Evolutionary conservation across 2,797 vertebrate genomes (phyloP), one percentile per base, ranked within the genome.

Genomic region (Knipowitschia caucasica): DNA sequence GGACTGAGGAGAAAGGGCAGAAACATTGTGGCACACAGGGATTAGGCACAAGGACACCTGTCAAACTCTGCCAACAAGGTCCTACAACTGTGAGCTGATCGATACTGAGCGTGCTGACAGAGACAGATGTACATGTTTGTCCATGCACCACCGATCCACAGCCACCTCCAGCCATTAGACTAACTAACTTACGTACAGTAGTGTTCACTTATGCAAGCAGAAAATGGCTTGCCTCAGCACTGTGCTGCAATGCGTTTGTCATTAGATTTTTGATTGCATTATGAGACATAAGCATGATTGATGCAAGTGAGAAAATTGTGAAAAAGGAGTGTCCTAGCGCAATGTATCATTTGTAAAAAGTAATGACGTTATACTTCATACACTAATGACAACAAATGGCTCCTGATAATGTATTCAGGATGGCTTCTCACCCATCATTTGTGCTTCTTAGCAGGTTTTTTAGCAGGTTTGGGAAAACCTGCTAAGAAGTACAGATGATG

Each of bases 181-280:
- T 85, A 81, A 82, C 78, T 83, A 73, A 71, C 71, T 82, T 85
- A 81, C 84, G 83, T 77, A 82, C 61, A n/a, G n/a, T n/a, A n/a
- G 42, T 74, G 81, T 78, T 63, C 71, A 83, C 73, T 84, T 75
- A 81, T 81, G 80, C 72, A 71, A 83, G 80, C 79, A 78, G 65
- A 87, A 88, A 89, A 82, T 83, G 64, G 60, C 60, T 59, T 43
- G 69, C 78, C 66, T 89, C 86, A 90, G 85, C 86, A 85, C 64
- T 72, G 73, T 75, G 72, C 79, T 38, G 29, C 75, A 73, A 59
- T 27, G 57, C 81, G 81, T 83, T 80, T 69, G 71, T 75, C 85
- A 89, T 90, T 85, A 86, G 72, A 74, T 66, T 78, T 84, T 80
- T 86, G 71, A 87, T 89, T 89, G 72, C 66, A 81, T 90, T 89